Conservation (phyloP, 2,113 vertebrate genomes). For the Tangachromis dhanisi region DNA sequence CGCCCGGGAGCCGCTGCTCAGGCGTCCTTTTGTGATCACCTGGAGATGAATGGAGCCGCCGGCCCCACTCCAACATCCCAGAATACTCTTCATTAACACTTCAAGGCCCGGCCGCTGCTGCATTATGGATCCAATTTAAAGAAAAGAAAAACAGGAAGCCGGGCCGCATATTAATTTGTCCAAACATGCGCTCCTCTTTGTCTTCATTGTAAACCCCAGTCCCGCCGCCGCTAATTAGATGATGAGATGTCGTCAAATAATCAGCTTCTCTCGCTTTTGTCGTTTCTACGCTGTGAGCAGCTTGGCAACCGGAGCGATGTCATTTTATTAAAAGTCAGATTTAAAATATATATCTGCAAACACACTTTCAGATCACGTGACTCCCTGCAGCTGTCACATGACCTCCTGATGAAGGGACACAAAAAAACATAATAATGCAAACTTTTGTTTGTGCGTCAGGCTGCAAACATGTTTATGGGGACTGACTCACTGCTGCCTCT, state of each 20-base stretch:
- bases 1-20: neutral
- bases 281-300: neutral
- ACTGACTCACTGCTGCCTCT: neutral
- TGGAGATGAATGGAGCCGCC: constrained; percentile 39
- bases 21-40: constrained; percentile 4
- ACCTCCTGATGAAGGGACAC: neutral
- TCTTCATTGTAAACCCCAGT: neutral
- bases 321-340: neutral
- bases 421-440: neutral
- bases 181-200: neutral
- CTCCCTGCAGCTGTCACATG: neutral
- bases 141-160: neutral
- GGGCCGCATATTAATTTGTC: constrained; percentile 8
- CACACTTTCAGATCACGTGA: neutral
- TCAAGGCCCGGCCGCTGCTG: constrained; percentile 55
- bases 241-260: neutral
- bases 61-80: constrained; percentile 22
- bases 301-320: neutral
- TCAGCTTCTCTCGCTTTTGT: neutral
- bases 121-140: constrained; percentile 55
- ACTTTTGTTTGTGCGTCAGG: neutral
- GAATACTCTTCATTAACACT: constrained; percentile 68
- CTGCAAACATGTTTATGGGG: accelerated
- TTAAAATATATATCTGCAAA: neutral
- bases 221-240: neutral